phyloP scores from a whole-genome alignment of 2,888 invertebrate species.

The Pandemis heparana region DNA sequence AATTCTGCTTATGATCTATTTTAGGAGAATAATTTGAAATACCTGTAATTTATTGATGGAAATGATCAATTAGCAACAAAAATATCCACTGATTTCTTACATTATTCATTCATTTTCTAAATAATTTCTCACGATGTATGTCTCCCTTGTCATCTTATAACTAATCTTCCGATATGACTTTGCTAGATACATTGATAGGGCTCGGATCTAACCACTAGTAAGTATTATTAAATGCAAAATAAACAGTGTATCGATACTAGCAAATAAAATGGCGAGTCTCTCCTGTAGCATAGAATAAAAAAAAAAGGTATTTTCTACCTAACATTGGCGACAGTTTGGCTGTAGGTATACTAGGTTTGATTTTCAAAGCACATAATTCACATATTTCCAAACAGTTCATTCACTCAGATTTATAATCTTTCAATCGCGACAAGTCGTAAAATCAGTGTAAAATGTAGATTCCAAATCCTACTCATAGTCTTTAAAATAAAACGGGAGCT shows the following conservation, averaged over 20 bases:
- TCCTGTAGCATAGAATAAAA: not conserved
- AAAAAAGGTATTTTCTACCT: not conserved
- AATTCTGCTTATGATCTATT: constrained; percentile 25
- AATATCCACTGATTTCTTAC: not conserved
- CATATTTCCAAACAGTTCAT: not conserved
- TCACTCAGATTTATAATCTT: constrained; percentile 2
- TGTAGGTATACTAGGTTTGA: too few relatives aligned
- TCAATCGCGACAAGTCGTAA: not conserved
- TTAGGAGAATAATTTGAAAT: constrained; percentile 22
- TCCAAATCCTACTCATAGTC: not conserved
- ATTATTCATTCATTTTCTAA: constrained; percentile 12
- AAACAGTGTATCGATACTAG: constrained; percentile 54
- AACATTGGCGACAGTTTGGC: too few relatives aligned
- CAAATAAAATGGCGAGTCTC: constrained; percentile 49
- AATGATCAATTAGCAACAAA: constrained; percentile 7
- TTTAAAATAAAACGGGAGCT: constrained; percentile 14
- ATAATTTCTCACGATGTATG: not conserved
- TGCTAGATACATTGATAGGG: constrained; percentile 63
- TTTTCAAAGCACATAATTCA: too few relatives aligned
- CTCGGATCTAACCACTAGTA: constrained; percentile 68
- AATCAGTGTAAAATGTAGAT: not conserved
- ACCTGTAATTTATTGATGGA: constrained; percentile 33
- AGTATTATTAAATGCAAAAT: constrained; percentile 73
- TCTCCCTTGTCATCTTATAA: constrained; percentile 12
- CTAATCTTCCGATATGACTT: constrained; percentile 49